Percentiles rank a stretch among this genome's conserved stretches.
phyloP scores from a whole-genome alignment of 2,888 invertebrate species.

The Rhorus exstirpatorius region DNA sequence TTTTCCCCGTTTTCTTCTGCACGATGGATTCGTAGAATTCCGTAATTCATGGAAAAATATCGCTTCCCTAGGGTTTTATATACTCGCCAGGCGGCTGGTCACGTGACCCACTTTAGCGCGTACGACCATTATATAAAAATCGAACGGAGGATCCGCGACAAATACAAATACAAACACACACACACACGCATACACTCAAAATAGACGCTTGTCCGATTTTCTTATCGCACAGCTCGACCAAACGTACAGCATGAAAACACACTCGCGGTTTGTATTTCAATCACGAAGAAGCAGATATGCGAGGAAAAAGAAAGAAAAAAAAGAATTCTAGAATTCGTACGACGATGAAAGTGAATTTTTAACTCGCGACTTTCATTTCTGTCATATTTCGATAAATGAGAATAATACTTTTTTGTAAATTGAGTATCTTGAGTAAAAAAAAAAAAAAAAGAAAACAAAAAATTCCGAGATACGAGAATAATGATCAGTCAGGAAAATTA shows the following conservation, averaged over 20 bases:
- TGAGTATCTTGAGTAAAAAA: too few relatives aligned
- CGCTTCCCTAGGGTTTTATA: background rate
- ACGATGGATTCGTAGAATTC: background rate
- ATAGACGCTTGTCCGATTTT: background rate
- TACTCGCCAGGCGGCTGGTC: slow-evolving; percentile 10
- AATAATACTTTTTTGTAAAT: too few relatives aligned
- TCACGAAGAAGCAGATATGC: background rate
- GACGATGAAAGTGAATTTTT: background rate
- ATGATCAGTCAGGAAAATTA: too few relatives aligned
- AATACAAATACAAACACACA: slow-evolving; percentile 10
- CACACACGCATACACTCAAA: too few relatives aligned
- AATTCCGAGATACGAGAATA: too few relatives aligned
- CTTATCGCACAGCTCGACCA: background rate
- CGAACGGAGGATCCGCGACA: slow-evolving; percentile 15
- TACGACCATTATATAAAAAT: slow-evolving; percentile 47
- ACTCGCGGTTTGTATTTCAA: background rate
- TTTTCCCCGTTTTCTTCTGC: background rate
- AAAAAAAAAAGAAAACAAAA: too few relatives aligned
- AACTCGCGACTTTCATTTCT: too few relatives aligned
- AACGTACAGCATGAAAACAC: too few relatives aligned
- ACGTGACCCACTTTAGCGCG: slow-evolving; percentile 60
- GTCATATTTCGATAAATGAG: too few relatives aligned
- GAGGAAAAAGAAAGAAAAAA: too few relatives aligned
- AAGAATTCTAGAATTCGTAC: too few relatives aligned
- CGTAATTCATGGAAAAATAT: background rate